These are phyloP conservation scores for Leuciscus idus DNA, from an alignment of 2,113 vertebrate species.

Conservation along the genomic window DNA sequence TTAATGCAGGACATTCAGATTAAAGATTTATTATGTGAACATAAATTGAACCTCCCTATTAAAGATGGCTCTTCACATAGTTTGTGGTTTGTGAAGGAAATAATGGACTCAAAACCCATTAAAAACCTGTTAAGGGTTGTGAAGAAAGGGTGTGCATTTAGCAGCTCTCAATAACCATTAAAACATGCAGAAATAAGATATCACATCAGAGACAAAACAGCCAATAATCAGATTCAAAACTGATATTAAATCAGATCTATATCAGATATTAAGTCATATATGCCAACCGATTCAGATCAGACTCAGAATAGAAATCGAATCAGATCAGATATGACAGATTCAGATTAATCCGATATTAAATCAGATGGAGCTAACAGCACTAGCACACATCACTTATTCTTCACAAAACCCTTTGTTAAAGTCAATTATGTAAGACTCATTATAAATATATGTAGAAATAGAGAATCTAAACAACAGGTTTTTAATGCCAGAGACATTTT, in stretches of 20 bases:
- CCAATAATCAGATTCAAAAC: neutral
- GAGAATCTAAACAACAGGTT: neutral
- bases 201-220: neutral
- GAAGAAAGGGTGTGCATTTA: neutral
- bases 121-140: neutral
- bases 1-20: neutral
- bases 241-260: neutral
- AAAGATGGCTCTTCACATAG: neutral
- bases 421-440: neutral
- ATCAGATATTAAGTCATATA: neutral
- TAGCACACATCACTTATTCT: conserved; percentile 2
- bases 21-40: neutral
- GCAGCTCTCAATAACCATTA: too few species aligned
- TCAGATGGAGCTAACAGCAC: neutral
- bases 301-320: neutral
- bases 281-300: neutral
- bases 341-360: neutral
- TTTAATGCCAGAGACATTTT: neutral
- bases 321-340: neutral
- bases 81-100: too few species aligned
- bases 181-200: neutral
- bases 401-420: neutral
- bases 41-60: too few species aligned
- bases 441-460: neutral
- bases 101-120: neutral